A percentile compares a stretch with the other conserved stretches of the same genome.
phyloP scores from a whole-genome alignment of 2,797 vertebrate species.

The Crocodylus rhombifer region DNA sequence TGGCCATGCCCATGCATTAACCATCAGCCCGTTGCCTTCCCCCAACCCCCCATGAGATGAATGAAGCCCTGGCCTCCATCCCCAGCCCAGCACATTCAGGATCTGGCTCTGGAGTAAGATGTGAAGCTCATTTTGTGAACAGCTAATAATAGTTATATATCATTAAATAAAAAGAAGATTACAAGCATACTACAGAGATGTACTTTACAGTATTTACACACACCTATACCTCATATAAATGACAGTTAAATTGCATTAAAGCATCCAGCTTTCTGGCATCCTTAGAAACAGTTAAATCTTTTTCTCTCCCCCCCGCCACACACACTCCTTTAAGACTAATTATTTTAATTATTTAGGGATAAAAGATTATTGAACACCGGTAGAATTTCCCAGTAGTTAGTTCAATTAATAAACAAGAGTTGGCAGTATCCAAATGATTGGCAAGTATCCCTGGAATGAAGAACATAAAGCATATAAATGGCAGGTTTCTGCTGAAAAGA shows the following conservation, averaged over 20 bases:
- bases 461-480: constrained; percentile 69
- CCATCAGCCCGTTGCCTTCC: not conserved
- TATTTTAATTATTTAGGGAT: constrained; percentile 67
- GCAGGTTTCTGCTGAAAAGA: constrained; percentile 40
- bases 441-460: constrained; percentile 77
- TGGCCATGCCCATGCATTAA: too few relatives aligned
- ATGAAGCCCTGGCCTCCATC: too few relatives aligned
- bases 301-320: not conserved
- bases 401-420: constrained; percentile 81
- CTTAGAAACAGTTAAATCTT: constrained; percentile 52
- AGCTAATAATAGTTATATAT: constrained; percentile 67
- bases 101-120: constrained; percentile 61
- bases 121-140: constrained; percentile 65
- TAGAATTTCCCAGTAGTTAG: constrained; percentile 78
- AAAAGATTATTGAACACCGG: constrained; percentile 73
- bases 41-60: not conserved
- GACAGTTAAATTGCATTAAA: constrained; percentile 44
- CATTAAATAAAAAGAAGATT: constrained; percentile 73
- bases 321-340: not conserved
- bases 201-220: constrained; percentile 5
- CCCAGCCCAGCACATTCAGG: too few relatives aligned
- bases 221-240: constrained; percentile 35
- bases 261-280: constrained; percentile 50
- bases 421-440: constrained; percentile 81
- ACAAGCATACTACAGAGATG: not conserved